Evolutionary conservation across 2,797 vertebrate species (phyloP), one percentile per base, ranked within the genome.

Genomic region (Oryzias dopingdopingensis): DNA sequence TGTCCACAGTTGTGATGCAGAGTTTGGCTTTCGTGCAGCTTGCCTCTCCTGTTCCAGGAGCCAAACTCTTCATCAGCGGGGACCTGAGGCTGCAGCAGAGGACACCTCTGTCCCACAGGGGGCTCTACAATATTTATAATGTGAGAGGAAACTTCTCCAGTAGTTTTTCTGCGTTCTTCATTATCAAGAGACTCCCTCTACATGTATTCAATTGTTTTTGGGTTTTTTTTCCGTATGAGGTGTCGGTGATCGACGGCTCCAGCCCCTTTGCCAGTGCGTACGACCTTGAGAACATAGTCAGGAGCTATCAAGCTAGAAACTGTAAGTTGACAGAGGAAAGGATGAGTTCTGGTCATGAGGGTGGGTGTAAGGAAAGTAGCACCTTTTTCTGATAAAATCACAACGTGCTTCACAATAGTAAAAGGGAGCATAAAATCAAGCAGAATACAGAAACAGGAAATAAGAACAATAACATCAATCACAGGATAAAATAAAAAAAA

Each of bases 1-100:
- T 97, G 94, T 94, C 95, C 2, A 95, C 93, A 0, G 89, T 99
- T 15, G 90, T 91, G 82, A 98, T 98, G 96, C 97, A 99, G 90
- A 94, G 92, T 63, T 91, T 98, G 89, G 95, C 90, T 0, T 94
- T 92, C 53, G 77, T 96, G 18, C 95, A 98, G 68, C 88, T 93
- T 63, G 94, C 92, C 6, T 96, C 92, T 8, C 62, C 94, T 2
- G 80, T 98, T 6, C 93, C 96, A 0, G 94, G 95, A 5, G 92
- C 94, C 6, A 93, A 86, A 71, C 84, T 99, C 0, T 91, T 90
- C 43, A 59, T 95, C 64, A 95, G 91, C 0, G 96, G 95, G 82
- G 96, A 97, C 74, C 90, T 99, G 83, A 92, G 81, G 74, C 72
- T 98, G 60, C 93, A 93, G 67, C 97, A 98, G 90, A 93, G 86